Base-by-base conservation (phyloP, 2,113 vertebrate genomes). In the Apteryx owenii region DNA sequence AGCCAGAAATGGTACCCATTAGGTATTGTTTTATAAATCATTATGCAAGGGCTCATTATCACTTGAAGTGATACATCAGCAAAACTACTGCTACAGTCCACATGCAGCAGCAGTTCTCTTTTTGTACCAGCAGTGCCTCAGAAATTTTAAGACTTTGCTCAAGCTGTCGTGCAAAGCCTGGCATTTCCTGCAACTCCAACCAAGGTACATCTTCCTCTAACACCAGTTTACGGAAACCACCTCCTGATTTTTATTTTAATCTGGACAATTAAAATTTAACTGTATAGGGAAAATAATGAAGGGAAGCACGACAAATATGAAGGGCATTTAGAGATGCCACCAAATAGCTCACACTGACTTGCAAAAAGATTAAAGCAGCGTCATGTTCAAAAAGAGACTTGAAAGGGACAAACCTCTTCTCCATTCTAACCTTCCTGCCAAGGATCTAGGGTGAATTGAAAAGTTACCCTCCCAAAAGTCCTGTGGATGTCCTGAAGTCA, bases 131-230 rank as follows among this genome's bases (percentile, higher is more conserved):
- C 26, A 40, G 36, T 23, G 12, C 40, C 83, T 87, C 77, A 44
- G 44, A 85, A 90, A 92, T 58, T 31, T 76, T 56, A 94, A 92
- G 87, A 87, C 44, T 88, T 58, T 31, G 58, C 76, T 96, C 23
- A 38, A 0, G 10, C 54, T 85, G 68, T 50, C 81, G 85, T 4
- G 62, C 53, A 48, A 69, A 96, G 54, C 48, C 71, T 38, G 68
- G 89, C 48, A 26, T 72, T 95, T 96, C 91, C 85, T 95, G 71
- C 33, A 95, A 94, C 53, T 64, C 56, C 50, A 82, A 61, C 28
- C 0, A 16, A 89, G 51, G 44, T 56, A 56, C 7, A 14, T 23
- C 71, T 73, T 77, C 58, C 64, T 80, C 81, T 82, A 75, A 8
- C 21, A 81, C 51, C 51, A 70, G 53, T 80, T 82, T 48, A 92